These are phyloP conservation scores for Xestoiulus laeticollis DNA, from an alignment of 2,888 invertebrate genomes.

Conservation along the genomic window DNA sequence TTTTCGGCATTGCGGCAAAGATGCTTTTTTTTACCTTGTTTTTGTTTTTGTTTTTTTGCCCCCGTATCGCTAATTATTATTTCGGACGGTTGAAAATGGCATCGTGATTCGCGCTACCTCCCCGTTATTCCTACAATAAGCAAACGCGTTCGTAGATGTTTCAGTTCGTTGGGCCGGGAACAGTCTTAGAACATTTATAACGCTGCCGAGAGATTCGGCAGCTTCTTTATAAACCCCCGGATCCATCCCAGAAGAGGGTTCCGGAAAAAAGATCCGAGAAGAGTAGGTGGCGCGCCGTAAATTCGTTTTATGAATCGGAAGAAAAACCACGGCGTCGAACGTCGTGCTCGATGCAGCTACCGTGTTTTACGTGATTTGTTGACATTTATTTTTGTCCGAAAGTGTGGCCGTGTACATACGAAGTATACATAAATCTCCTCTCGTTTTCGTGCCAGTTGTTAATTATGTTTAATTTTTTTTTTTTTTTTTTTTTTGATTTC, in stretches of 20 bases:
- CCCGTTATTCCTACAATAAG: neutral
- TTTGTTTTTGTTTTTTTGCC: neutral
- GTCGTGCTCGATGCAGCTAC: neutral
- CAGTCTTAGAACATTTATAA: neutral
- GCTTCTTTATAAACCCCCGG: neutral
- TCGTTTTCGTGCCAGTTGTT: slow-evolving; percentile 12
- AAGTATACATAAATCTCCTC: neutral
- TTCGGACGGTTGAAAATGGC: neutral
- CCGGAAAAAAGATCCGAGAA: neutral
- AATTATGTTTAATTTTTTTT: neutral
- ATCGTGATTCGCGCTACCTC: neutral
- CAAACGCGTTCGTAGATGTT: neutral
- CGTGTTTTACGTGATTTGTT: slow-evolving; percentile 26
- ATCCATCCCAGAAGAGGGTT: neutral
- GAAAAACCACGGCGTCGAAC: neutral
- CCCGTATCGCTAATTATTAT: neutral
- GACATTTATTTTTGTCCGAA: slow-evolving; percentile 22
- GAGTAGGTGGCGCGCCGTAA: neutral
- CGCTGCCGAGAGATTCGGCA: neutral
- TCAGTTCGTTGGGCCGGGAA: neutral
- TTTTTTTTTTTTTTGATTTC: neutral
- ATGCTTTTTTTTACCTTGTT: neutral
- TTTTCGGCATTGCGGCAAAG: neutral
- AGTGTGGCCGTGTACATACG: slow-evolving; percentile 26
- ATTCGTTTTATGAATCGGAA: neutral